A percentile compares a stretch with the other conserved stretches of the same genome.
Conservation (phyloP, 1,140 invertebrate genomes). For the Drosophila quadrilineata region DNA sequence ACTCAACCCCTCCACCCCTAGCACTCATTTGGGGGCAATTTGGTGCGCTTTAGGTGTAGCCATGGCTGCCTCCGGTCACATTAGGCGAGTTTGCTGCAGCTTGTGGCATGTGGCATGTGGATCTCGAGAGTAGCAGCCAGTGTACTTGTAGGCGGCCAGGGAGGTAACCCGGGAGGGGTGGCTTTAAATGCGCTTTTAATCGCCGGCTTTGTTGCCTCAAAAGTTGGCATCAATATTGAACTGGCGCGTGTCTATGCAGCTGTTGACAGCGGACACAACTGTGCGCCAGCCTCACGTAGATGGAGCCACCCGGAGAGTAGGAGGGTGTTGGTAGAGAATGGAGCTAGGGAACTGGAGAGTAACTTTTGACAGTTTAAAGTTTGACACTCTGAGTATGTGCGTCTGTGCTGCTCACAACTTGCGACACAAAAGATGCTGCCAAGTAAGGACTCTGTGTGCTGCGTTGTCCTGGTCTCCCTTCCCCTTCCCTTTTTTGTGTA, state of each 20-base stretch:
- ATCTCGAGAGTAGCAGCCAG: not conserved
- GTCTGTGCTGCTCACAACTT: slow-evolving; percentile 39
- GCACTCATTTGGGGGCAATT: slow-evolving; percentile 58
- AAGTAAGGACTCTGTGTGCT: slow-evolving; percentile 23
- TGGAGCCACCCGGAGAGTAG: slow-evolving; percentile 3
- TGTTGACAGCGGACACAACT: slow-evolving; percentile 56
- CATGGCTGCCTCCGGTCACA: slow-evolving; percentile 13
- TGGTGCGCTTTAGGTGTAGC: slow-evolving; percentile 28
- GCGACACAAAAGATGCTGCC: slow-evolving; percentile 55
- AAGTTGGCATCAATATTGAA: slow-evolving; percentile 74
- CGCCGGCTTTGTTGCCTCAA: slow-evolving; percentile 42
- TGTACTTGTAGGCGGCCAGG: not conserved
- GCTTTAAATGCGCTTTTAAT: slow-evolving; percentile 75
- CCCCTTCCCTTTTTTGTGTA: slow-evolving; percentile 24
- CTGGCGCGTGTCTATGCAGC: slow-evolving; percentile 55
- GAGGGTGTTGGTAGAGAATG: not conserved
- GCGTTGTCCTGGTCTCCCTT: slow-evolving; percentile 8
- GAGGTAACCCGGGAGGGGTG: slow-evolving; percentile 1
- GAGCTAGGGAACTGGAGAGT: no score
- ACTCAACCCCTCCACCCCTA: not conserved
- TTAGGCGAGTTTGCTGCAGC: slow-evolving; percentile 36
- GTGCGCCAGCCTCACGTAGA: slow-evolving; percentile 48
- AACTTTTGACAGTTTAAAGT: slow-evolving; percentile 74
- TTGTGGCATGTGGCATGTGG: slow-evolving; percentile 20
- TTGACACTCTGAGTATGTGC: slow-evolving; percentile 41